A percentile compares a stretch with the other conserved stretches of the same genome.
Conservation (phyloP, 2,113 vertebrate species). For the Neodon shergylaensis region DNA sequence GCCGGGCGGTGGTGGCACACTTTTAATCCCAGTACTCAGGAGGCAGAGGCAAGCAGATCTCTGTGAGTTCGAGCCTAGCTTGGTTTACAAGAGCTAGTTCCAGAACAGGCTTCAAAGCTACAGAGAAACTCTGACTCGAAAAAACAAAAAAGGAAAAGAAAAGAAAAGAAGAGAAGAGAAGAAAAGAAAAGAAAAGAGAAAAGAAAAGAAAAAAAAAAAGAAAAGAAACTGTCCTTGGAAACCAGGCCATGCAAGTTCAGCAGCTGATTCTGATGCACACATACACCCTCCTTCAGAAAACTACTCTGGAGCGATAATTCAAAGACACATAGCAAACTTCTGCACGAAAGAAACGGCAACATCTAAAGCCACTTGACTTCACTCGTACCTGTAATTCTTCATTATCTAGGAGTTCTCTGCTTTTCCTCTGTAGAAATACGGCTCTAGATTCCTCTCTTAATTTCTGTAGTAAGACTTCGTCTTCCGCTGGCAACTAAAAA, state of each 20-base stretch:
- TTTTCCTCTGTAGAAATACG: constrained; percentile 98
- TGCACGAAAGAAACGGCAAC: neutral
- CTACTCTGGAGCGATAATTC: neutral
- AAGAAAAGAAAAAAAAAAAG: too few species aligned
- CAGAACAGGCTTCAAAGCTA: too few species aligned
- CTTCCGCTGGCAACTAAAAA: constrained; percentile 95
- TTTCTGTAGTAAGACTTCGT: constrained; percentile 97
- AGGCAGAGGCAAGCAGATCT: too few species aligned
- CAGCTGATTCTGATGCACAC: neutral
- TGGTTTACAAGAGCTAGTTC: too few species aligned
- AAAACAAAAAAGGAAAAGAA: too few species aligned
- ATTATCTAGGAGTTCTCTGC: constrained; percentile 96
- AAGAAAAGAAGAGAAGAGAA: too few species aligned
- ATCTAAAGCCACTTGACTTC: constrained; percentile 29
- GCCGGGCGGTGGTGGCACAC: too few species aligned
- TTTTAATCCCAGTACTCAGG: too few species aligned
- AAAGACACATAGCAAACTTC: neutral
- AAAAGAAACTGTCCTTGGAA: neutral
- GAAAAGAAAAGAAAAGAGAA: too few species aligned
- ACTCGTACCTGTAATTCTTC: constrained; percentile 95
- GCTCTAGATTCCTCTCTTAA: constrained; percentile 98
- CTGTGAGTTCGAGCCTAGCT: too few species aligned
- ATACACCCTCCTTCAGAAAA: neutral
- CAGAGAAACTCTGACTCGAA: too few species aligned
- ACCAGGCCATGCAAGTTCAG: neutral